Base-by-base conservation (phyloP, 2,888 invertebrate genomes). In the Rapana venosa region DNA sequence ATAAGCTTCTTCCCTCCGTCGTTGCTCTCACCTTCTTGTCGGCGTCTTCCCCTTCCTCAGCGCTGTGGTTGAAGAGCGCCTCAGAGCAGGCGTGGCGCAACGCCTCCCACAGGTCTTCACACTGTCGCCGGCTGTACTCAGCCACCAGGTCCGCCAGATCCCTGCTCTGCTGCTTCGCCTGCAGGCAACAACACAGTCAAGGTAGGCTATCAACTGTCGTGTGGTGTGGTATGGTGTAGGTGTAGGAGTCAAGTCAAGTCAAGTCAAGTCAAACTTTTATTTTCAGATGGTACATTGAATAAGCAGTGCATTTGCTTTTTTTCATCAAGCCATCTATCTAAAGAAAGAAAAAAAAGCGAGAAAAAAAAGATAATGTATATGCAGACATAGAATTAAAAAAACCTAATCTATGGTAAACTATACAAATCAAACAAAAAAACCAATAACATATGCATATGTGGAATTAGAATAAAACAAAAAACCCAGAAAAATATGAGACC, bases 101-200 rank as follows among this genome's bases (percentile, higher is more conserved):
- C 15, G 35, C 22, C 32, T 91, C 90, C 92, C 92, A 92, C n/a
- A 91, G 26, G 20, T 92, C 92, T n/a, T 81, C 88, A 6, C 89
- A 84, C 81, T 90, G 86, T 4, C 88, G 83, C n/a, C 61, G 89
- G 83, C 90, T 92, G 47, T 88, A 88, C n/a, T 87, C 90, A 1
- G 89, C 87, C 35, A 92, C 0, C 32, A 87, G 74, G 17, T 92
- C 92, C 4, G 17, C 32, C n/a, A 92, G 35, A 32, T 86, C 86
- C 6, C 13, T 4, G 30, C 35, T 20, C 86, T 22, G 61, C 32
- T 35, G 58, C 35, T 86, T 86, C 35, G 66, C 61, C 86, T 86
- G 83, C 8, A 2, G 4, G 47, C 47, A 2, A 47, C 47, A 47
- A 30, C 0, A 58, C 8, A 30, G 84, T 22, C 35, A 84, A n/a